These are phyloP conservation scores for Antrozous pallidus DNA, from an alignment of 2,797 vertebrate genomes.

Conservation along the genomic window DNA sequence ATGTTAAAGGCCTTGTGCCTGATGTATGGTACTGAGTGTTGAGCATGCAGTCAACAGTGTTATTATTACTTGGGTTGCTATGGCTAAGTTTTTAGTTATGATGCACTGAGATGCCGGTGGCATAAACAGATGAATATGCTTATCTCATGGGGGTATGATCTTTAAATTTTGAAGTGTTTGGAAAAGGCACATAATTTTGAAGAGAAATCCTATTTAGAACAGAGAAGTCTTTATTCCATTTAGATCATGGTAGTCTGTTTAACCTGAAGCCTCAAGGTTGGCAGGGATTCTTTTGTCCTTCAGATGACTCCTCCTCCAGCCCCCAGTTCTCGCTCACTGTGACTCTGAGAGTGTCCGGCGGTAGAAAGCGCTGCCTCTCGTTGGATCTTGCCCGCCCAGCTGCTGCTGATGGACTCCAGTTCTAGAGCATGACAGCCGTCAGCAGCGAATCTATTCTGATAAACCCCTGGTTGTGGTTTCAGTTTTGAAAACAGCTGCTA, in stretches of 20 bases:
- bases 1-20: neutral
- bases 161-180: neutral
- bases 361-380: neutral
- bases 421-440: neutral
- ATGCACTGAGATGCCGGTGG: neutral
- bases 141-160: neutral
- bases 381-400: neutral
- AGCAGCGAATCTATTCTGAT: neutral
- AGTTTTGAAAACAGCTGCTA: neutral
- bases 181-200: neutral
- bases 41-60: neutral
- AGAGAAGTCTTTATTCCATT: neutral
- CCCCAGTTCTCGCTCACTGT: neutral
- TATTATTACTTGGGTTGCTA: neutral
- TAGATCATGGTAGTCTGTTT: neutral
- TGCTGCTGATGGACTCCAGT: neutral
- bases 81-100: neutral
- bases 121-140: neutral
- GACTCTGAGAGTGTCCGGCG: neutral
- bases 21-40: neutral
- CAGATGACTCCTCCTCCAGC: neutral
- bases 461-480: neutral
- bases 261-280: neutral
- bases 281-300: neutral
- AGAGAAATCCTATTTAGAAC: neutral